Evolutionary conservation across 2,797 vertebrate genomes (phyloP), one percentile per base, ranked within the genome.

Genomic region (Rhyacichthys aspro): DNA sequence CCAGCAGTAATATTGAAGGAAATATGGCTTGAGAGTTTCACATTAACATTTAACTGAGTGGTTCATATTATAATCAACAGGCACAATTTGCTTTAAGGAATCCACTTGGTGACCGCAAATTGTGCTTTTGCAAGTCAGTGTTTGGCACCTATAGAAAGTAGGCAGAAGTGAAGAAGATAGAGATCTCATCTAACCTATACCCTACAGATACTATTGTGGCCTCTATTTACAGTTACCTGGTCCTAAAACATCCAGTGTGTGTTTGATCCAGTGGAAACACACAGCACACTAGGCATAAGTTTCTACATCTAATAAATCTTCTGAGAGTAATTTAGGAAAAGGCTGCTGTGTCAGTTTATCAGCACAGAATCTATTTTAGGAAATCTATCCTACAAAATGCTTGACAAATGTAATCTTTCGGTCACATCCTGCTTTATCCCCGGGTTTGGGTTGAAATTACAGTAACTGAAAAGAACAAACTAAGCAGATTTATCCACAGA

Each of bases 131-230:
- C 75, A 68, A 85, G 82, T 93, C 92, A 92, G 90, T 92, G 92
- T 95, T 96, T 97, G 94, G 96, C 95, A 96, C 94, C 82, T 90
- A n/a, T n/a, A 89, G 86, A 86, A 76, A 87, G 86, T 82, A 88
- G 88, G 91, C 87, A 89, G 85, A 85, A 88, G 78, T 85, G 77
- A 76, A 90, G 82, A 89, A 81, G 78, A 79, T 74, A 66, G 79
- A 87, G 74, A 79, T 76, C 77, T 67, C 70, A 66, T 74, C 71
- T 70, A 69, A 63, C 45, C 42, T 67, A 32, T 49, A 56, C 50
- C 43, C 19, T 62, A 62, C 52, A 74, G 54, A 69, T 47, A 71
- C 43, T 42, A 50, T 61, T 59, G 81, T 85, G 82, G 75, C 88
- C 69, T 70, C 83, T 78, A 76, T 86, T 68, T 80, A 75, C 65